Conservation (phyloP, 2,888 invertebrate genomes). For the Aporophyla nigra region DNA sequence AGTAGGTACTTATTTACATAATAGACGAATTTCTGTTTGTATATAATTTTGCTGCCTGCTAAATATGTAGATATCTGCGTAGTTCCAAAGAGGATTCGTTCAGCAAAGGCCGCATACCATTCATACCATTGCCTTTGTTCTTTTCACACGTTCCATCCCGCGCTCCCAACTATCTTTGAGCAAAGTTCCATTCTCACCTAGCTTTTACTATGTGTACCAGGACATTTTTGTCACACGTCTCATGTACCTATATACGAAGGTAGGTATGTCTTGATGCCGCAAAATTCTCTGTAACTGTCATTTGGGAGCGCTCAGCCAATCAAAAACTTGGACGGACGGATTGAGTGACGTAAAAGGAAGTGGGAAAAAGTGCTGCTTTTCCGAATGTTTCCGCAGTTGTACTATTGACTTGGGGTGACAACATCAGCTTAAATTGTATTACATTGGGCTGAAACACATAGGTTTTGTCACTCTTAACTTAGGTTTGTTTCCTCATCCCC, state of each 20-base stretch:
- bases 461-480: neutral
- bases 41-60: neutral
- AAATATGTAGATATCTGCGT: conserved; percentile 3
- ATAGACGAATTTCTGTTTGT: neutral
- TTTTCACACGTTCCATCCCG: conserved; percentile 36
- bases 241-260: neutral
- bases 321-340: conserved; percentile 52
- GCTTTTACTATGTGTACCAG: conserved; percentile 2
- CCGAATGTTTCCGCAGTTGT: conserved; percentile 6
- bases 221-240: conserved; percentile 26
- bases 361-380: conserved; percentile 10
- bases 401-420: conserved; percentile 11
- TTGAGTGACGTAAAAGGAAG: conserved; percentile 41
- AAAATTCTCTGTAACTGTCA: conserved; percentile 37
- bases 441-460: neutral
- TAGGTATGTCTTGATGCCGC: conserved; percentile 1
- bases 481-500: too few species aligned
- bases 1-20: neutral
- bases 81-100: conserved; percentile 33
- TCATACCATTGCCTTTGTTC: conserved; percentile 52
- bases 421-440: neutral
- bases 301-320: conserved; percentile 42
- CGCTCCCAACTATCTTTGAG: conserved; percentile 34
- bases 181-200: conserved; percentile 40
- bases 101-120: conserved; percentile 32